Base-by-base conservation (phyloP, 53 echinoderm and acorn worm species). In the Holothuria scabra region DNA sequence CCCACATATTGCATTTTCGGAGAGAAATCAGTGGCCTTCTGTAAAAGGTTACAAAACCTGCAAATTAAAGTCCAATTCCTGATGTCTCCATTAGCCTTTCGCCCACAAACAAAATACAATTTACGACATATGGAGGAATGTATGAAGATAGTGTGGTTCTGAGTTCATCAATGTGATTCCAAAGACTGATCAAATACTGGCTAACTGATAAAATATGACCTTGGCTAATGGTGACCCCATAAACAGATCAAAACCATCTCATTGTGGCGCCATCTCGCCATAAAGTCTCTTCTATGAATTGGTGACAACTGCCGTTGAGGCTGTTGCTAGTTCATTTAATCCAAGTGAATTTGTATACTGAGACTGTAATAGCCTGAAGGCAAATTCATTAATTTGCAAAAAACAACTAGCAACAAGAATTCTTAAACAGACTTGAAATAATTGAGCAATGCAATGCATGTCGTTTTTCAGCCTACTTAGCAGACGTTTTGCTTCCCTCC, bases 131-230 rank as follows among this genome's bases (percentile, higher is more conserved):
- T 48, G 24, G 44, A 44, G 72, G 49, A 26, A 72, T 72, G 72
- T 25, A 72, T 72, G 48, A 72, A 72, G 46, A 48, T 25, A 25
- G 72, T 46, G 72, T 48, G 72, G 72, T 48, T 72, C 52, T 46
- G 46, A 44, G 11, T 46, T 10, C 72, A 44, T 28, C 48, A 46
- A 72, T 72, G 72, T 72, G 72, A 72, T 72, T 46, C 48, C 72
- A 72, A 72, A 48, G 48, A 46, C 37, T 72, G 72, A 46, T 72
- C 72, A 72, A 72, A 72, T 25, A 72, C 46, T 46, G 72, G 72
- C 41, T 21, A 24, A 44, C 72, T 35, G 48, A 72, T 72, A 72
- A 72, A 72, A 72, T 72, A 72, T 72, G 72, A 72, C 72, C 72
- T 72, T 72, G 72, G 72, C 46, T 46, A 48, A 24, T 24, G 41